phyloP scores from a whole-genome alignment of 2,888 invertebrate species.

The Eucera pruinosa region DNA sequence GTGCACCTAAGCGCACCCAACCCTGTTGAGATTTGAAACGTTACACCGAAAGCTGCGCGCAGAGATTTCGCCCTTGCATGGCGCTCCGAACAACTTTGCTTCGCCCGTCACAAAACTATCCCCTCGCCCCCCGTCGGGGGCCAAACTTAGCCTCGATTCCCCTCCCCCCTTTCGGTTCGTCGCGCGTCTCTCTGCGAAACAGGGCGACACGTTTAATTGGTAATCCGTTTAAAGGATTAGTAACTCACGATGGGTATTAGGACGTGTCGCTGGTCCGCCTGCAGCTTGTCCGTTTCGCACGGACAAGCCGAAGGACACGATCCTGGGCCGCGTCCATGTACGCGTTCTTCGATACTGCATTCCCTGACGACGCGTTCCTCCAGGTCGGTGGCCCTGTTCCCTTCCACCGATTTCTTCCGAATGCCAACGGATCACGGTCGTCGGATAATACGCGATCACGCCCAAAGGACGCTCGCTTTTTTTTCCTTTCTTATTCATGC shows the following conservation, averaged over 20 bases:
- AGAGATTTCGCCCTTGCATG: slow-evolving; percentile 51
- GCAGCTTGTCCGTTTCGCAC: slow-evolving; percentile 80
- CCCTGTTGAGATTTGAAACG: slow-evolving; percentile 77
- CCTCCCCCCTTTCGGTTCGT: slow-evolving; percentile 21
- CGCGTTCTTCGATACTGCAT: slow-evolving; percentile 13
- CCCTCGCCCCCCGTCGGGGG: slow-evolving; percentile 6
- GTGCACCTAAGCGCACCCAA: slow-evolving; percentile 62
- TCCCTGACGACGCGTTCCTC: not conserved
- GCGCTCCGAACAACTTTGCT: slow-evolving; percentile 46
- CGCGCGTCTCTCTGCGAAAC: slow-evolving; percentile 62
- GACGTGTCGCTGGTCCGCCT: slow-evolving; percentile 79
- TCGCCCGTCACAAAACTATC: slow-evolving; percentile 22
- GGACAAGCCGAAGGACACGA: slow-evolving; percentile 78
- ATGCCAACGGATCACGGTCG: too few relatives aligned
- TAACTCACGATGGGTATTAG: slow-evolving; percentile 81
- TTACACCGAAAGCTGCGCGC: slow-evolving; percentile 71
- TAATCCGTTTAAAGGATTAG: slow-evolving; percentile 84
- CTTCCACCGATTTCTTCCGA: slow-evolving; percentile 12
- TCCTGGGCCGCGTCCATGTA: slow-evolving; percentile 60
- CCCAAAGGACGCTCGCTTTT: too few relatives aligned
- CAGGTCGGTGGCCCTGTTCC: slow-evolving; percentile 25
- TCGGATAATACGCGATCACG: too few relatives aligned
- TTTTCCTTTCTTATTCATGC: too few relatives aligned
- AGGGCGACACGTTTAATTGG: slow-evolving; percentile 82
- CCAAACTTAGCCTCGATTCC: slow-evolving; percentile 46